Evolutionary conservation across 2,113 vertebrate genomes (phyloP).

Genomic region (human (Homo sapiens)): DNA sequence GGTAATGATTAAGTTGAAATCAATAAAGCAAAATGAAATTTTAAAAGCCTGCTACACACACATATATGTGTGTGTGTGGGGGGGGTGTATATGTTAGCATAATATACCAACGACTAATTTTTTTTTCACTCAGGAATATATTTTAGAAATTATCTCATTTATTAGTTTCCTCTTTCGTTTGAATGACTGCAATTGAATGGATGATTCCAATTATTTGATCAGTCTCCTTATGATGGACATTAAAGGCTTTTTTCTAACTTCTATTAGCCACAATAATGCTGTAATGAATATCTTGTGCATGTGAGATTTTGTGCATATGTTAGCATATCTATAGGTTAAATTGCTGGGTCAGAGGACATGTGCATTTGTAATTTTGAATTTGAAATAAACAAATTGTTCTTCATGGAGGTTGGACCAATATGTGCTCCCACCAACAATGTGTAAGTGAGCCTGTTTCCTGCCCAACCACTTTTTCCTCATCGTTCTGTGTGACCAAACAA

Average conservation of each 20-base stretch:
- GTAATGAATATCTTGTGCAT: background rate
- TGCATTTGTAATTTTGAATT: constrained; percentile 10
- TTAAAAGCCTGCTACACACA: background rate
- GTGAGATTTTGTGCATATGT: background rate
- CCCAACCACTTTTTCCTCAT: background rate
- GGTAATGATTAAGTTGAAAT: constrained; percentile 11
- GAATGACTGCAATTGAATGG: background rate
- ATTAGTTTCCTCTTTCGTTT: background rate
- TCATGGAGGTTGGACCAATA: background rate
- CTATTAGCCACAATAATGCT: background rate
- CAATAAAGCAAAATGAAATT: background rate
- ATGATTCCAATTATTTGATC: background rate
- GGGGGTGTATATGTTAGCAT: background rate
- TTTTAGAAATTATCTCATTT: background rate
- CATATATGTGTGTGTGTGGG: background rate
- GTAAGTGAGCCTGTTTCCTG: background rate
- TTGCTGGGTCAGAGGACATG: background rate
- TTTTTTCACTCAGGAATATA: background rate
- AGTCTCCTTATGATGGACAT: background rate
- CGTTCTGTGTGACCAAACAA: background rate
- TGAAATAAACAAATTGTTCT: background rate
- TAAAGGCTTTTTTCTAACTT: background rate
- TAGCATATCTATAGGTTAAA: background rate
- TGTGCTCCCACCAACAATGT: background rate
- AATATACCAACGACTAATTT: background rate